Base-by-base conservation (phyloP, 2,797 vertebrate genomes). In the Sebastes oblongus region DNA sequence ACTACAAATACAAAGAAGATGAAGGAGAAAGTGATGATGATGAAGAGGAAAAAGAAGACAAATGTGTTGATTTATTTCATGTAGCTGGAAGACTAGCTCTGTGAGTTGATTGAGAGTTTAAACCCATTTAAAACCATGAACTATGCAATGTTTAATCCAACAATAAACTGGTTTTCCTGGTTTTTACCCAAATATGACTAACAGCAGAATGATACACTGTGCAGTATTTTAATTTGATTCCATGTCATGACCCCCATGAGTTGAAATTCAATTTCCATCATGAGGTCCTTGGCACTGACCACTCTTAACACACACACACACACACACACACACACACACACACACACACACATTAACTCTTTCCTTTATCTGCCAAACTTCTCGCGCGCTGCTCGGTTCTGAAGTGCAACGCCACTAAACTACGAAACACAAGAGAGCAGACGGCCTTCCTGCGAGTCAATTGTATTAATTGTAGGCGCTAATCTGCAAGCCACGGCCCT, bases 401-500 rank as follows among this genome's bases (percentile, higher is more conserved):
- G 6, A 81, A 62, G 73, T 66, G 61, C 62, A 16, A 4, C 56
- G 14, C 61, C 66, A 52, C 29, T 32, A 55, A 77, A 80, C 62
- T 39, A 75, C 64, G 8, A 8, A 64, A 68, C 77, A 79, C 67
- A 29, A 24, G 70, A 72, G 46, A 59, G 50, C 71, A 52, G 73
- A 59, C 34, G 54, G 80, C 60, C 73, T 80, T 82, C 69, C 76
- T 56, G 69, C 25, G 3, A 88, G 74, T 87, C 77, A 69, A 29
- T 87, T 72, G 77, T 88, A 87, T 93, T 92, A 92, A 93, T 88
- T 92, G 86, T 85, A 88, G 86, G 75, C 71, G 83, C 87, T 94
- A 94, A 94, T 96, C 91, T 94, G 87, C 67, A 78, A 91, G 82
- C 89, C 82, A 46, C 36, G 66, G 82, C 86, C 85, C 81, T 91